Percentiles rank a stretch among this genome's conserved stretches.
Conservation (phyloP, 2,113 vertebrate genomes). For the Zosterops pallidus region DNA sequence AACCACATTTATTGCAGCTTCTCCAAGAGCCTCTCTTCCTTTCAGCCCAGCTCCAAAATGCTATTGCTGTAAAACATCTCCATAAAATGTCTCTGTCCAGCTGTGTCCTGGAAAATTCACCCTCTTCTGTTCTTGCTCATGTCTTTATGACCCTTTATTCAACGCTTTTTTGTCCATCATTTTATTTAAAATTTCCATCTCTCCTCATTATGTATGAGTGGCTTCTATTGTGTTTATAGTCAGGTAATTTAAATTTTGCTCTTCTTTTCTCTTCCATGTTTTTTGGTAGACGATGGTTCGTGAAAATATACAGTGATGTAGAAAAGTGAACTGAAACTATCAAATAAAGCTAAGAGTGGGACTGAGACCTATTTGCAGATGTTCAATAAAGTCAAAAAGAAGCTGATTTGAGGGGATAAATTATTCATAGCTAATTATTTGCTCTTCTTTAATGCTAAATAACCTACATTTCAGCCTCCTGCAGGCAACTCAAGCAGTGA, state of each 20-base stretch:
- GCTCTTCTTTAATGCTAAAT: conserved; percentile 65
- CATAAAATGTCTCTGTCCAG: not conserved
- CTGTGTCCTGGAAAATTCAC: not conserved
- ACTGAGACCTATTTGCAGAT: conserved; percentile 53
- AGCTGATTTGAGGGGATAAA: conserved; percentile 65
- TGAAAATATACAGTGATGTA: not conserved
- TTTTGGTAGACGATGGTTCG: not conserved
- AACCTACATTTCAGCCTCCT: conserved; percentile 62
- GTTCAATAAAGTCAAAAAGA: conserved; percentile 60
- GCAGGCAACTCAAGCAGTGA: conserved; percentile 59
- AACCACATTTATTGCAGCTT: not conserved
- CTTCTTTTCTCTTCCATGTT: not conserved
- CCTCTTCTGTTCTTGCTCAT: not conserved
- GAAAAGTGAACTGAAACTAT: not conserved
- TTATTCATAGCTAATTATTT: conserved; percentile 70
- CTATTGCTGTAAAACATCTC: not conserved
- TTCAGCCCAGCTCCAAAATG: not conserved
- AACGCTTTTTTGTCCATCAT: not conserved
- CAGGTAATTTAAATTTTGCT: not conserved
- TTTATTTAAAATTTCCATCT: not conserved
- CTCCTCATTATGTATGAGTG: fast-evolving
- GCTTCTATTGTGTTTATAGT: not conserved
- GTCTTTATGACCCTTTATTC: not conserved
- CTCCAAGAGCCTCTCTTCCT: not conserved
- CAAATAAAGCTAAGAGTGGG: conserved; percentile 10